A percentile compares a stretch with the other conserved stretches of the same genome.
Evolutionary conservation across 2,797 vertebrate genomes (phyloP).

Genomic region (Otus scops): DNA sequence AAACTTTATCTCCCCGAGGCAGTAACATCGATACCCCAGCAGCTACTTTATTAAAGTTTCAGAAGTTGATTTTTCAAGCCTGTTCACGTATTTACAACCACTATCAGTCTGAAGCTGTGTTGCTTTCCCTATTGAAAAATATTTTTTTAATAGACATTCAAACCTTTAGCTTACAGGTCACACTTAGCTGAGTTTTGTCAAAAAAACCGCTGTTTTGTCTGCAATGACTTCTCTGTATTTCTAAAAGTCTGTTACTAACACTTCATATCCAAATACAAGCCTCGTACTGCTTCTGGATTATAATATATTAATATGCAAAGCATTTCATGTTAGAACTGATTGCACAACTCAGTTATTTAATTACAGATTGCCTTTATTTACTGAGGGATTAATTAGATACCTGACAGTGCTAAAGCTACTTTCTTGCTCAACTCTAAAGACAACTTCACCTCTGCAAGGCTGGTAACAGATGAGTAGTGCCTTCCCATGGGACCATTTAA

Average conservation of each 20-base stretch:
- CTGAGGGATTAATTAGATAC: conserved; percentile 29
- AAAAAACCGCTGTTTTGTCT: not conserved
- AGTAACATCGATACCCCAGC: not conserved
- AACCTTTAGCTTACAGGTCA: not conserved
- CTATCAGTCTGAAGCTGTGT: not conserved
- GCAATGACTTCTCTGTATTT: not conserved
- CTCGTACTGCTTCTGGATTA: not conserved
- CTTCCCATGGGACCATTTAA: not conserved
- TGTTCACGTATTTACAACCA: not conserved
- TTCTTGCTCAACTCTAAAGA: not conserved
- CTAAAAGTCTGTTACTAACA: not conserved
- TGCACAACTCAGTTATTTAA: not conserved
- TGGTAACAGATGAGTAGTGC: not conserved
- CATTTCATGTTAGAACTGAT: not conserved
- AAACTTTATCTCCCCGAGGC: not conserved
- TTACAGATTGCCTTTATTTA: conserved; percentile 38
- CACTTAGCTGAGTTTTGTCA: not conserved
- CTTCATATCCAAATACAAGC: not conserved
- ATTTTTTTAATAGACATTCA: not conserved
- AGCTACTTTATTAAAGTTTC: not conserved
- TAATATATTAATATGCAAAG: conserved; percentile 22
- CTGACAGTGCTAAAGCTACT: not conserved
- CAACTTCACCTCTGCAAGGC: not conserved
- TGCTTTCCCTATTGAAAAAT: not conserved
- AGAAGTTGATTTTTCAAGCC: not conserved